Evolutionary conservation across 1,140 invertebrate genomes (phyloP), one percentile per base, ranked within the genome.

Genomic region (Homarus americanus): DNA sequence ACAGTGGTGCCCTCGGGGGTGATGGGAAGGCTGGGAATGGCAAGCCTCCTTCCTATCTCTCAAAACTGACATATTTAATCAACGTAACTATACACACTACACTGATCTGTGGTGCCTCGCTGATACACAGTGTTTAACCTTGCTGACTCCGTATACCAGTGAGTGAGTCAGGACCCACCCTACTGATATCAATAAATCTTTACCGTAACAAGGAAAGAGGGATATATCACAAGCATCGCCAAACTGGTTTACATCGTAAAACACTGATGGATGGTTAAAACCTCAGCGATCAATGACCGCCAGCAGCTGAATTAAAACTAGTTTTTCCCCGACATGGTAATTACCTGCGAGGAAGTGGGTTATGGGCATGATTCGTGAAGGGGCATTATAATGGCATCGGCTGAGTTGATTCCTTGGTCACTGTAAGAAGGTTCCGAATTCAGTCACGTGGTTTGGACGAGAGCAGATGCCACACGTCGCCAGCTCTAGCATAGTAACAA

Each of bases 391-490:
- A 49, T 41, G 41, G 41, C 41, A 85, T 63, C 40, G 40, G 41
- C 36, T 20, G 41, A 86, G 66, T 86, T 86, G 69, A 86, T 86
- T 75, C 72, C 83, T 82, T 88, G 78, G 86, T 82, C 86, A 88
- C 82, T 88, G 76, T 88, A 73, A 75, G 86, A 82, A 88, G 75
- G 85, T 80, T 49, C 76, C 76, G 76, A 82, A 82, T 82, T 88
- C 86, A 88, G 86, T 88, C 86, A 88, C 86, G 86, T 88, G 86
- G 86, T 82, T 82, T 79, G 86, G 58, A 79, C 53, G 86, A 28
- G 78, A 75, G 69, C 9, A 24, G 58, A 41, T 88, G 86, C 86
- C 86, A 36, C 75, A 79, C 28, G 76, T 36, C 76, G 76, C 63
- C 78, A 63, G 63, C 17, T 24, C 38, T 9, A 28, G 34, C 63